phyloP scores from a whole-genome alignment of 2,797 vertebrate genomes.

The Synaphobranchus kaupii region DNA sequence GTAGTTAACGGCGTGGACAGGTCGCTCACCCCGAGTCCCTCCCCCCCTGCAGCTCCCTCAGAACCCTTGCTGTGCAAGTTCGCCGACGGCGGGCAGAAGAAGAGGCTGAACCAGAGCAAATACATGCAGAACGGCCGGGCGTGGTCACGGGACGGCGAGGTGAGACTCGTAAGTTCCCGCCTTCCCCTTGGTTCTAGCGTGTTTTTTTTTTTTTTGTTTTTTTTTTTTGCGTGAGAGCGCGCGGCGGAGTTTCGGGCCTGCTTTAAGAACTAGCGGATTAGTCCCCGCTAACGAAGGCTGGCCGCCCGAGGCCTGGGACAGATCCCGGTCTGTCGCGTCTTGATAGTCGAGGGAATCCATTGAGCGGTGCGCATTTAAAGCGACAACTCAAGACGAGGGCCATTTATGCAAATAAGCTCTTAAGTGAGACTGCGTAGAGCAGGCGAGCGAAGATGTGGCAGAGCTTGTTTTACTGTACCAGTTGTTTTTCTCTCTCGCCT shows the following conservation, averaged over 20 bases:
- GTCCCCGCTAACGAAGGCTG: background rate
- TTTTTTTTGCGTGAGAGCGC: background rate
- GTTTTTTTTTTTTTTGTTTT: background rate
- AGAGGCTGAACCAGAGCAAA: constrained; percentile 93
- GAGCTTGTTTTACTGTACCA: background rate
- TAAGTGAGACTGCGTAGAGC: background rate
- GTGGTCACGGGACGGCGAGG: constrained; percentile 90
- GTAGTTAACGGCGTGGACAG: too few species aligned
- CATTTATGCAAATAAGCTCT: background rate
- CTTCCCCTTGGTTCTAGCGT: constrained; percentile 43
- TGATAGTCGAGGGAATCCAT: background rate
- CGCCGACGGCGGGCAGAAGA: constrained; percentile 95
- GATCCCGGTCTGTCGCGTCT: background rate
- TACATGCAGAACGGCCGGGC: constrained; percentile 92
- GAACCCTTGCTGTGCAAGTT: constrained; percentile 97
- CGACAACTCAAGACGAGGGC: background rate
- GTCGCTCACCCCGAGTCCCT: background rate
- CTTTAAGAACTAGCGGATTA: background rate
- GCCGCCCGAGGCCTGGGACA: background rate
- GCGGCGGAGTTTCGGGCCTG: background rate
- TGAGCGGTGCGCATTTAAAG: too few species aligned
- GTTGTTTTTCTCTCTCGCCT: constrained; percentile 24
- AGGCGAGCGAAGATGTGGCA: background rate
- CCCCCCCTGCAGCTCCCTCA: constrained; percentile 74
- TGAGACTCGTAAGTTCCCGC: constrained; percentile 92